phyloP scores from a whole-genome alignment of 2,113 vertebrate species.

The Stigmatopora argus region DNA sequence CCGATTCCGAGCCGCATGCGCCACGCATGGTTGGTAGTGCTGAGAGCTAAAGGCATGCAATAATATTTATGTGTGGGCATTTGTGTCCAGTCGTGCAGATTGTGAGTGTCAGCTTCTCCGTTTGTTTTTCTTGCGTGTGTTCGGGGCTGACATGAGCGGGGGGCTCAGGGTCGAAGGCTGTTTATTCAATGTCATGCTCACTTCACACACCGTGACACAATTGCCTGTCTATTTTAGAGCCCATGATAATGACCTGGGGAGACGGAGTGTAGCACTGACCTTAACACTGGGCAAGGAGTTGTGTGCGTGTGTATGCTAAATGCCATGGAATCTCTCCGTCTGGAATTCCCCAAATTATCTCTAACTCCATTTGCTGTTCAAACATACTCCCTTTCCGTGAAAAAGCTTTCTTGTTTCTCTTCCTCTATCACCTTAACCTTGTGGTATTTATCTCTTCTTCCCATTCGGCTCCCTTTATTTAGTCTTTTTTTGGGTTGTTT shows the following conservation, averaged over 20 bases:
- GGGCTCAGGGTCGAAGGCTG: conserved; percentile 42
- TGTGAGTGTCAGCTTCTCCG: conserved; percentile 6
- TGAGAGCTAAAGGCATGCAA: conserved; percentile 53
- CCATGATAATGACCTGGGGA: conserved; percentile 63
- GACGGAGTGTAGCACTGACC: conserved; percentile 64
- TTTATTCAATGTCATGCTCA: conserved; percentile 66
- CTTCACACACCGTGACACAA: conserved; percentile 58
- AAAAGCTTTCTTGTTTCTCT: conserved; percentile 54
- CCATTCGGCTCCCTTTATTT: background rate
- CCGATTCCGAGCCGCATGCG: conserved; percentile 60
- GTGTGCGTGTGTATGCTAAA: conserved; percentile 7
- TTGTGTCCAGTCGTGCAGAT: conserved; percentile 10
- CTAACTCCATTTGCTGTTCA: conserved; percentile 57
- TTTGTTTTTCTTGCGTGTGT: conserved; percentile 37
- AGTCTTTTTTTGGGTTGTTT: conserved; percentile 17
- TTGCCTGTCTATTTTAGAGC: conserved; percentile 60
- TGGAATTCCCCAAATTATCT: conserved; percentile 67
- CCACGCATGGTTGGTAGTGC: conserved; percentile 52
- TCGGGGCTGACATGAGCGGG: conserved; percentile 31
- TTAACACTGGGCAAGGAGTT: conserved; percentile 47
- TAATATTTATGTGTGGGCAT: conserved; percentile 25
- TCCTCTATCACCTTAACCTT: conserved; percentile 22
- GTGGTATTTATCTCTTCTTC: background rate
- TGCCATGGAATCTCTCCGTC: conserved; percentile 56
- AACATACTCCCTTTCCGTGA: conserved; percentile 54